Conservation (phyloP, 2,797 vertebrate genomes). For the Sciaenops ocellatus region DNA sequence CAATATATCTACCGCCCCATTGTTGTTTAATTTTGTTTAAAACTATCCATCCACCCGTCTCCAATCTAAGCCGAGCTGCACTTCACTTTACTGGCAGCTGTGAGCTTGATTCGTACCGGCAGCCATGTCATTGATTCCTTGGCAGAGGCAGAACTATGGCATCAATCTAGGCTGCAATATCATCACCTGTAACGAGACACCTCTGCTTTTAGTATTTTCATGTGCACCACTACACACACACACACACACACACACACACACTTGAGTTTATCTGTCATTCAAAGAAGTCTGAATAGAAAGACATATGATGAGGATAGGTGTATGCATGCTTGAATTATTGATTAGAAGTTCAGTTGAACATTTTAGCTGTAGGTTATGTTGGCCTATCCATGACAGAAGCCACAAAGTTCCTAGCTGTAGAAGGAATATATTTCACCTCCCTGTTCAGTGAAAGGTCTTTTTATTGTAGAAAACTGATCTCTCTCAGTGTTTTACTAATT, state of each 20-base stretch:
- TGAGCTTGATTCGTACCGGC: constrained; percentile 84
- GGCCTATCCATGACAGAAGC: constrained; percentile 44
- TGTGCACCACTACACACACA: constrained; percentile 33
- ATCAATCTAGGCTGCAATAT: constrained; percentile 77
- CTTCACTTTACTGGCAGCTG: constrained; percentile 72
- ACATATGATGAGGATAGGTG: constrained; percentile 53
- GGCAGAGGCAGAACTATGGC: constrained; percentile 69
- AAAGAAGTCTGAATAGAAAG: constrained; percentile 57
- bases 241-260: constrained; percentile 16
- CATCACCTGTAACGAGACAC: constrained; percentile 77
- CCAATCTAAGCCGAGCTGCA: constrained; percentile 56
- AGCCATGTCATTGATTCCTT: constrained; percentile 86
- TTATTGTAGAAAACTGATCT: neutral
- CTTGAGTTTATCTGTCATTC: constrained; percentile 49
- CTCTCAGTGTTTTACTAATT: constrained; percentile 6
- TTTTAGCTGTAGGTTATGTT: constrained; percentile 59
- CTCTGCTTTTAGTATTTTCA: constrained; percentile 61
- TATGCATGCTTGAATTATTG: constrained; percentile 70
- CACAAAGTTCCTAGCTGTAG: constrained; percentile 8
- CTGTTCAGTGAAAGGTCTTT: constrained; percentile 16
- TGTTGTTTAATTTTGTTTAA: constrained; percentile 70
- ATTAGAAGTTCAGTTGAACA: constrained; percentile 60
- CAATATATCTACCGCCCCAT: constrained; percentile 51
- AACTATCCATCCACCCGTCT: constrained; percentile 64
- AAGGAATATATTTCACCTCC: constrained; percentile 35